Evolutionary conservation across 1,140 invertebrate genomes (phyloP), one percentile per base, ranked within the genome.

Genomic region (Aphelinus atriplicis): DNA sequence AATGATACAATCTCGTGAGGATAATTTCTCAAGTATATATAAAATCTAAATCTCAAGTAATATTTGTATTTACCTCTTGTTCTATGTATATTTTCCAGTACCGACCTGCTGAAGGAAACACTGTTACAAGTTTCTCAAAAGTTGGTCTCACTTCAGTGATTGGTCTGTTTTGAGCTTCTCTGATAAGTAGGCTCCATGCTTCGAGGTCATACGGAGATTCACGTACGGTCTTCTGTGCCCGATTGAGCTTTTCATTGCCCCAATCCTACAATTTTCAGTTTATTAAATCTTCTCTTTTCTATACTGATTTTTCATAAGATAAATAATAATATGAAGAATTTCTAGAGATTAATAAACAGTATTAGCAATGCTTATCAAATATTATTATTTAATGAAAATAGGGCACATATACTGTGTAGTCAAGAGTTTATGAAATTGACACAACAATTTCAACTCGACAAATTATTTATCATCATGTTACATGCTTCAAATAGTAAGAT

Each of bases 21-120:
- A 45, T 26, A 73, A 61, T 58, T 71, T 61, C 7, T 7, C 6
- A 65, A 65, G 9, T 66, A 45, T 1, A 60, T 43, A 6, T 64
- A 4, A 3, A 53, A 6, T 6, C 0, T 50, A 68, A 68, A 55
- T 60, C 62, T 60, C 26, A 46, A 66, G 69, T 10, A 65, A 61
- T 68, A 72, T 62, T 71, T 55, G 51, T 65, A 42, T 76, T 77
- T 89, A 97, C 95, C 94, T 99, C 98, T 90, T 99, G 97, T 88
- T 99, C 98, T 81, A 99, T 99, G 88, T 98, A 99, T 78, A 98
- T 95, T 89, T 98, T 99, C 98, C 98, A 99, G 87, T 97, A 99
- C 75, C 97, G 91, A 1, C 97, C 98, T 58, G 96, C 95, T 53
- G 96, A 98, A 4, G 97, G 97, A 85, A 99, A 99, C 26, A 97